Conservation (phyloP, 2,888 invertebrate genomes). For the Acrobasis consociella region DNA sequence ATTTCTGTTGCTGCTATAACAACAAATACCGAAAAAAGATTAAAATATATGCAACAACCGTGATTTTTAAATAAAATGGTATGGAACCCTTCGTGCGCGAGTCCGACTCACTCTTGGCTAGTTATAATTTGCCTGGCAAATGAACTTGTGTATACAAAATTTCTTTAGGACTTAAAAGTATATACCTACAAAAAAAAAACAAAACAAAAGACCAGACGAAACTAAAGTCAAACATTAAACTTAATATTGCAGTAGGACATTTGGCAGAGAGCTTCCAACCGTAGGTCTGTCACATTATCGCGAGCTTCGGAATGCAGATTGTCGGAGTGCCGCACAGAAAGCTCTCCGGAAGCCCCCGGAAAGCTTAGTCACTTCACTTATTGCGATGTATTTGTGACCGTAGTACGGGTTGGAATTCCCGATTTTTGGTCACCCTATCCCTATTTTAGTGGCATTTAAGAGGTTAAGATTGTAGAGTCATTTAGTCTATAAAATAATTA, state of each 20-base stretch:
- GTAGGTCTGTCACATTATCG: constrained; percentile 21
- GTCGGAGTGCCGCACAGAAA: constrained; percentile 61
- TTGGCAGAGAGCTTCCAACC: constrained; percentile 8
- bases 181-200: no score
- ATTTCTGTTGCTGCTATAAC: no score
- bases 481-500: neutral
- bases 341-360: constrained; percentile 48
- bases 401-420: constrained; percentile 58
- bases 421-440: constrained; percentile 47
- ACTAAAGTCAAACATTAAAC: constrained; percentile 6
- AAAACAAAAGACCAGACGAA: neutral
- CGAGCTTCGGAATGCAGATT: constrained; percentile 49
- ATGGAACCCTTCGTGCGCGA: no score
- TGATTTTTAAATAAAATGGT: no score
- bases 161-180: no score
- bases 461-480: constrained; percentile 9
- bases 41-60: no score
- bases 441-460: constrained; percentile 6
- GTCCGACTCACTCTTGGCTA: no score
- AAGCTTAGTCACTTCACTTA: constrained; percentile 79
- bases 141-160: no score
- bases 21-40: no score
- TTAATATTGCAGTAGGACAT: neutral
- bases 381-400: constrained; percentile 71
- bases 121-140: no score